phyloP scores from a whole-genome alignment of 2,888 invertebrate species.

The Acleris cristana region DNA sequence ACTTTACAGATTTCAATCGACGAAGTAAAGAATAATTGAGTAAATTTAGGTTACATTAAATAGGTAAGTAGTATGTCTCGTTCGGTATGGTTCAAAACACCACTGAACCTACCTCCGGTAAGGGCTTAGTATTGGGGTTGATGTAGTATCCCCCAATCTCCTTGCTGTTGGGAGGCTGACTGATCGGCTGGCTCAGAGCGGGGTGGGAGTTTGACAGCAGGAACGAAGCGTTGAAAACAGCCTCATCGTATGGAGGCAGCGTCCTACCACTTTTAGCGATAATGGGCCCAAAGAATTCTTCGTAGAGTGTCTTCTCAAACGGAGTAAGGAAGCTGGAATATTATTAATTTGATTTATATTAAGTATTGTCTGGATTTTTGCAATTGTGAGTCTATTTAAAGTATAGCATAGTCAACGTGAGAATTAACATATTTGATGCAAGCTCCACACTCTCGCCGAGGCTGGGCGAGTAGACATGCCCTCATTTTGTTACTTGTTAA shows the following conservation, averaged over 20 bases:
- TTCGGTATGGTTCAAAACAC: no score
- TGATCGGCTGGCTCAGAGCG: conserved; percentile 47
- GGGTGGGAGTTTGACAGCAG: conserved; percentile 55
- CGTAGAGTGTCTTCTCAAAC: conserved; percentile 41
- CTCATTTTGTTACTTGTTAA: no score
- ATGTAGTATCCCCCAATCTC: conserved; percentile 58
- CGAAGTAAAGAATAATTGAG: no score
- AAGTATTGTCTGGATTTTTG: no score
- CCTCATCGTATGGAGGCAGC: conserved; percentile 46
- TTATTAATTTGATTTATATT: no score
- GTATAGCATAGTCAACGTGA: not conserved
- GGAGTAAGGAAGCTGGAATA: conserved; percentile 42
- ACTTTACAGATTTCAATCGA: no score
- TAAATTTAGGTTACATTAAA: no score
- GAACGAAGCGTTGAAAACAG: conserved; percentile 53
- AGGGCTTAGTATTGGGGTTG: conserved; percentile 47
- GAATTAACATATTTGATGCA: no score
- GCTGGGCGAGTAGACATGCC: no score
- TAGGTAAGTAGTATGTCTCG: no score
- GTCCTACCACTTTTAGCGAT: conserved; percentile 45
- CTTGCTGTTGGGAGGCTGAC: conserved; percentile 54
- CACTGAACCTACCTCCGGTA: conserved; percentile 51
- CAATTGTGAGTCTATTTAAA: no score
- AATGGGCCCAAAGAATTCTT: conserved; percentile 45
- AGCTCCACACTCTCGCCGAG: no score